A percentile compares a stretch with the other conserved stretches of the same genome.
phyloP scores from a whole-genome alignment of 2,888 invertebrate genomes.

The Muschampia plurimacula region DNA sequence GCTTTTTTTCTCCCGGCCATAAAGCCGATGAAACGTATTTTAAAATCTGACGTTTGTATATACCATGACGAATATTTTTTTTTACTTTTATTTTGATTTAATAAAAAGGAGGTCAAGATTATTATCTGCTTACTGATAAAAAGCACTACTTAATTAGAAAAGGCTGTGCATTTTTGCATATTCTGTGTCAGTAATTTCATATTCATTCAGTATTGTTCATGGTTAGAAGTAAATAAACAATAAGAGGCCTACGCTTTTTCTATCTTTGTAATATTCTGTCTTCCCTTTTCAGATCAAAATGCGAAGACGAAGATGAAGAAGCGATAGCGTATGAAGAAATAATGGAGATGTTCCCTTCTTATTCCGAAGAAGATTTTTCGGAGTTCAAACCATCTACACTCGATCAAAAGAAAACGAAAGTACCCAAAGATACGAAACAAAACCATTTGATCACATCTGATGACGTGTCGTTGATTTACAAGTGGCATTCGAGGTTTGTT shows the following conservation, averaged over 20 bases:
- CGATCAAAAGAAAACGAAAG: conserved; percentile 76
- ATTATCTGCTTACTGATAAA: too few species aligned
- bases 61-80: too few species aligned
- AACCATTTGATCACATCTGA: conserved; percentile 75
- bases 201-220: too few species aligned
- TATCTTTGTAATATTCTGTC: background rate
- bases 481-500: conserved; percentile 87
- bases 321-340: conserved; percentile 88
- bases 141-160: too few species aligned
- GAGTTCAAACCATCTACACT: conserved; percentile 86
- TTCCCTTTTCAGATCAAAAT: conserved; percentile 81
- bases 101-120: too few species aligned
- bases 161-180: background rate
- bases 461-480: conserved; percentile 86
- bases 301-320: conserved; percentile 89
- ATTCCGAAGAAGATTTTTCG: conserved; percentile 88
- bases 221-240: too few species aligned
- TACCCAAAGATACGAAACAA: conserved; percentile 56
- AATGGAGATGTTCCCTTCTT: conserved; percentile 89
- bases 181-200: too few species aligned
- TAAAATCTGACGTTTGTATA: too few species aligned
- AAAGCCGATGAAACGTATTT: too few species aligned
- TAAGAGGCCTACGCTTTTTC: background rate
- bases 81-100: too few species aligned
- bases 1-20: too few species aligned